These are phyloP conservation scores for Eulemur mongoz DNA, from an alignment of 2,797 vertebrate genomes.

Conservation along the genomic window DNA sequence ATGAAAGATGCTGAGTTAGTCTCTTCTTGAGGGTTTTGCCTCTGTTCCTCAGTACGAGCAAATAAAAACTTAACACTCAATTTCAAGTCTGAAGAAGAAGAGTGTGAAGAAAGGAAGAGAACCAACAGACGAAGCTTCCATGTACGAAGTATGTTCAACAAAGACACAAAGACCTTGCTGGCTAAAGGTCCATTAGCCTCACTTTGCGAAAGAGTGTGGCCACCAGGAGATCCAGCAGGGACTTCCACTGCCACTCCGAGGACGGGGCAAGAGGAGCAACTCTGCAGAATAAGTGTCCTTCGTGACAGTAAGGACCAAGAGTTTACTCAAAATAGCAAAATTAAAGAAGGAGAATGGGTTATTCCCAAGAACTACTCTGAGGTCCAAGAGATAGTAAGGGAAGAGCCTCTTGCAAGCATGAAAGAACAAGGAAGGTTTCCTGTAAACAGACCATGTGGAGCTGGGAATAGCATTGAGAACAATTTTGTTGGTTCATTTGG, in stretches of 20 bases:
- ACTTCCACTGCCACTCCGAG: background rate
- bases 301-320: background rate
- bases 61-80: background rate
- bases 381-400: background rate
- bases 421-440: background rate
- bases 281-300: background rate
- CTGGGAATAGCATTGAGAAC: background rate
- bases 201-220: background rate
- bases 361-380: background rate
- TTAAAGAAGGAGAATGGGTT: background rate
- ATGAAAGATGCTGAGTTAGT: background rate
- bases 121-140: background rate
- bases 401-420: background rate
- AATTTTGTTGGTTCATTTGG: background rate
- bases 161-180: background rate
- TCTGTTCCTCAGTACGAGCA: background rate
- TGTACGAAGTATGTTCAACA: background rate
- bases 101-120: background rate
- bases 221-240: background rate
- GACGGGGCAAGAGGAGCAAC: background rate
- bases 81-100: background rate
- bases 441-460: accelerated
- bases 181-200: background rate
- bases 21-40: background rate
- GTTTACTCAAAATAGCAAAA: background rate